Percentiles rank a stretch among this genome's conserved stretches.
These are phyloP conservation scores for Miltochrista miniata DNA, from an alignment of 2,888 invertebrate species.

Conservation along the genomic window DNA sequence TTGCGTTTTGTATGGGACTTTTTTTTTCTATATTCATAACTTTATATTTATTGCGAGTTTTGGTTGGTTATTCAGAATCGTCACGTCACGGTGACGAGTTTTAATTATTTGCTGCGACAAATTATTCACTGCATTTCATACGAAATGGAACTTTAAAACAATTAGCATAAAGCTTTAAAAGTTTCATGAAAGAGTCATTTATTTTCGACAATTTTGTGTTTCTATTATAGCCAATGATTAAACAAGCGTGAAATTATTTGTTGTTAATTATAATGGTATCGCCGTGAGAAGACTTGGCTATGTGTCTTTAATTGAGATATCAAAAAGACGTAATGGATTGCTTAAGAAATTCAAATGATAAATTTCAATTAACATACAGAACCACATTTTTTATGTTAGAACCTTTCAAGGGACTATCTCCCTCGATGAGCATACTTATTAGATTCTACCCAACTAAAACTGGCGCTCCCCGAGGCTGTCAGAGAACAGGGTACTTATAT, in stretches of 20 bases:
- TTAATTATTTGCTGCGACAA: constrained; percentile 59
- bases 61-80: constrained; percentile 76
- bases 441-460: too few relatives aligned
- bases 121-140: constrained; percentile 28
- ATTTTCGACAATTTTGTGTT: not conserved
- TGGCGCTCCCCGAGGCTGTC: too few relatives aligned
- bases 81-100: constrained; percentile 70
- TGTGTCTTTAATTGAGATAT: constrained; percentile 26
- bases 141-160: constrained; percentile 33
- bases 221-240: constrained; percentile 36
- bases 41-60: constrained; percentile 80
- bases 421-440: too few relatives aligned
- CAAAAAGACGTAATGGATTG: constrained; percentile 12
- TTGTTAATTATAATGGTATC: constrained; percentile 36
- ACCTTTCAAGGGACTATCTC: too few relatives aligned
- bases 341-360: too few relatives aligned
- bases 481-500: too few relatives aligned
- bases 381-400: too few relatives aligned
- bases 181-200: not conserved
- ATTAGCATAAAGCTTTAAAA: constrained; percentile 5
- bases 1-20: constrained; percentile 72
- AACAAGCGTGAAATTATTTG: constrained; percentile 44
- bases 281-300: constrained; percentile 22
- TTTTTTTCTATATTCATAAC: constrained; percentile 78
- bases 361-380: too few relatives aligned